Evolutionary conservation across 2,888 invertebrate species (phyloP).

Genomic region (Malthinus flaveolus): DNA sequence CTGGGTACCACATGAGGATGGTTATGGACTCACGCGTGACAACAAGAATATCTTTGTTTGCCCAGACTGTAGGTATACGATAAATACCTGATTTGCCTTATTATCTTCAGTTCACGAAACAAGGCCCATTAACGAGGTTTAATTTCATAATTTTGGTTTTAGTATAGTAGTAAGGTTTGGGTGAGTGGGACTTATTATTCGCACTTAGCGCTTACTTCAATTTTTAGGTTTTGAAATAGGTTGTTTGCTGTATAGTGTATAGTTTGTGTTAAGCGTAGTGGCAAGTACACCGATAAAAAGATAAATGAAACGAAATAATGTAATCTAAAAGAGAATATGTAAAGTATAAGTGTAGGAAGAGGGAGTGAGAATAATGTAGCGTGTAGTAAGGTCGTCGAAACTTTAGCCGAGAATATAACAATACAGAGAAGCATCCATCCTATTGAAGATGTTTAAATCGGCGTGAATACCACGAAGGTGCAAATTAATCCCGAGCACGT

Average conservation of each 20-base stretch:
- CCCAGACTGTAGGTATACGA: no score
- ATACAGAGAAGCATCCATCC: constrained; percentile 17
- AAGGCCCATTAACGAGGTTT: no score
- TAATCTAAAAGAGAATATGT: not conserved
- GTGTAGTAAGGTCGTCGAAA: constrained; percentile 28
- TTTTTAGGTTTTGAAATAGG: no score
- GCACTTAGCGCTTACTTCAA: no score
- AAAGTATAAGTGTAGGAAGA: not conserved
- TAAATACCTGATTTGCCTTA: no score
- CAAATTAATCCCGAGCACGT: constrained; percentile 48
- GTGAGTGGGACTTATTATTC: no score
- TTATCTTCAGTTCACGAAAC: no score
- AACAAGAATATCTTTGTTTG: no score
- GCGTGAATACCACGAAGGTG: constrained; percentile 42
- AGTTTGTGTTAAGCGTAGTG: not conserved
- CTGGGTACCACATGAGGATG: no score
- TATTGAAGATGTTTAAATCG: constrained; percentile 40
- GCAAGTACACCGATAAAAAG: not conserved
- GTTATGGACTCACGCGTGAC: no score
- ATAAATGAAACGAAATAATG: constrained; percentile 2
- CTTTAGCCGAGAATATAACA: constrained; percentile 25
- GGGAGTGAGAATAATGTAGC: constrained; percentile 11
- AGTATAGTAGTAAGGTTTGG: no score
- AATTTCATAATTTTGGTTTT: no score
- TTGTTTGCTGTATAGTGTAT: not conserved